phyloP scores from a whole-genome alignment of 2,113 vertebrate species.

The Spilogale gracilis region DNA sequence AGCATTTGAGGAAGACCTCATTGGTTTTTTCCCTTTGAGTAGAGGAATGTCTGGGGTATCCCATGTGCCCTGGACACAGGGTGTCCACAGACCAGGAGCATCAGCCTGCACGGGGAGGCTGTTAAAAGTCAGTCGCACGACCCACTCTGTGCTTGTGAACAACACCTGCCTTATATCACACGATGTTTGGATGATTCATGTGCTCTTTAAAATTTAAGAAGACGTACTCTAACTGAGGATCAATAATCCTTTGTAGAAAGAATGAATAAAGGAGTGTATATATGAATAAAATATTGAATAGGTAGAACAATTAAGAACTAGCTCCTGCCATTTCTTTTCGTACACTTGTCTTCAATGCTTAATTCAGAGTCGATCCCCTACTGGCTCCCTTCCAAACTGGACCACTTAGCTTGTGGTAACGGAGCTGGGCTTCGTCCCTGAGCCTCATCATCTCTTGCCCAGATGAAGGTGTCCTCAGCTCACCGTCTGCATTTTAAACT shows the following conservation, averaged over 20 bases:
- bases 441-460: rapidly evolving
- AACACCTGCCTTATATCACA: rapidly evolving
- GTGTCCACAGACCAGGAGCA: rapidly evolving
- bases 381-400: no score
- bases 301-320: background rate
- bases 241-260: background rate
- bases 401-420: rapidly evolving
- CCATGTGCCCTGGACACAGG: rapidly evolving
- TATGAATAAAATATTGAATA: background rate
- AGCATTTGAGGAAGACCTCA: background rate
- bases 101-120: rapidly evolving
- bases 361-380: rapidly evolving
- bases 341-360: background rate
- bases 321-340: background rate
- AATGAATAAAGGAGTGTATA: background rate
- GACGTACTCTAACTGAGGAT: background rate
- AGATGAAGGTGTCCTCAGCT: background rate
- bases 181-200: rapidly evolving
- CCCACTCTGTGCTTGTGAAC: background rate
- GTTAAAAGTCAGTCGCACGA: rapidly evolving
- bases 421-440: background rate
- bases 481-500: no score
- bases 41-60: background rate
- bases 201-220: no score
- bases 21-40: background rate